These are phyloP conservation scores for Aplocera efformata DNA, from an alignment of 2,888 invertebrate genomes.

Conservation along the genomic window DNA sequence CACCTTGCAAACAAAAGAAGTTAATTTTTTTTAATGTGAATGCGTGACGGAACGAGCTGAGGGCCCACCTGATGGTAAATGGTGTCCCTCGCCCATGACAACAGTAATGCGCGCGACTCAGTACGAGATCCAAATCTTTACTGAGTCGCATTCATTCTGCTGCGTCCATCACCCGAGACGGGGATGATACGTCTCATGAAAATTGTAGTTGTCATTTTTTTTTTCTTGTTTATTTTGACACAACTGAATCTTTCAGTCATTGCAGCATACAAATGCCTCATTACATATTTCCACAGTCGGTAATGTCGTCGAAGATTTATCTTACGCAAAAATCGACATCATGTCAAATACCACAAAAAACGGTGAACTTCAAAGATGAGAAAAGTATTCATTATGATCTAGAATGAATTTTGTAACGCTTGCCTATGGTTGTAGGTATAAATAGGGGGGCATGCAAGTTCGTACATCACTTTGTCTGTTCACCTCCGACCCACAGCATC, in stretches of 20 bases:
- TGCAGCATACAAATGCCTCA: not conserved
- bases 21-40: too few relatives aligned
- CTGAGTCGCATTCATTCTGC: too few relatives aligned
- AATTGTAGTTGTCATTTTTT: too few relatives aligned
- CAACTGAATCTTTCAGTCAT: not conserved
- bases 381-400: constrained; percentile 63
- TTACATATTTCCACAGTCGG: constrained; percentile 15
- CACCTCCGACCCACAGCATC: constrained; percentile 59
- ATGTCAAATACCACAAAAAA: constrained; percentile 43
- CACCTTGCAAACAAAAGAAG: too few relatives aligned
- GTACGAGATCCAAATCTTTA: too few relatives aligned
- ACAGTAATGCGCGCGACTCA: too few relatives aligned
- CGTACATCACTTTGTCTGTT: constrained; percentile 58
- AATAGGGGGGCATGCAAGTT: constrained; percentile 47
- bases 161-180: too few relatives aligned
- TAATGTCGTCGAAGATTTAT: constrained; percentile 13
- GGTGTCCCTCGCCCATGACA: too few relatives aligned
- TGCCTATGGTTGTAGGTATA: constrained; percentile 44
- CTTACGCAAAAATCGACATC: constrained; percentile 24
- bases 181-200: too few relatives aligned
- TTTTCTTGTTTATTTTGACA: too few relatives aligned
- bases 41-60: too few relatives aligned
- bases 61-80: too few relatives aligned
- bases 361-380: constrained; percentile 53
- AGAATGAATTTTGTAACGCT: constrained; percentile 66